phyloP scores from a whole-genome alignment of 2,113 vertebrate species.

The Clarias batrachus region DNA sequence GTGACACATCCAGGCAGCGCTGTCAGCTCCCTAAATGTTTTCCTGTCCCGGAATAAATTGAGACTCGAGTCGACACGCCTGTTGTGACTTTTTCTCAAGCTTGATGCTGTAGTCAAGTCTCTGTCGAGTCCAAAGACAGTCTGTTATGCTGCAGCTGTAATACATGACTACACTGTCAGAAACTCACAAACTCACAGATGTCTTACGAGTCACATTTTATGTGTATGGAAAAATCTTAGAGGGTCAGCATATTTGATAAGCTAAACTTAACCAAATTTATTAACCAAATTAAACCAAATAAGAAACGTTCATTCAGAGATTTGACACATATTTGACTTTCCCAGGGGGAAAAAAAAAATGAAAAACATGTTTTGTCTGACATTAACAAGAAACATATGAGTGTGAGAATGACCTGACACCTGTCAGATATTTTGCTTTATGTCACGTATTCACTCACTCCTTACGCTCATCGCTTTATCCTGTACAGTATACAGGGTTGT shows the following conservation, averaged over 20 bases:
- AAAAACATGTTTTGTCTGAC: background rate
- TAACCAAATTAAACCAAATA: no score
- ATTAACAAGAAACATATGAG: background rate
- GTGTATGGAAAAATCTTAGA: no score
- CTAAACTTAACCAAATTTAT: background rate
- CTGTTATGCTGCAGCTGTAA: background rate
- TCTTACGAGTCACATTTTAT: background rate
- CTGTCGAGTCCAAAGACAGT: no score
- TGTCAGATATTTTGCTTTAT: background rate
- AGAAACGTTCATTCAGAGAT: background rate
- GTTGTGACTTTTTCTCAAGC: background rate
- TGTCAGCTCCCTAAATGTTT: background rate
- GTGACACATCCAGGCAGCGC: background rate
- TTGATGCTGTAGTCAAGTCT: no score
- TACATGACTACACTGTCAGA: background rate
- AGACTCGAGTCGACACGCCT: background rate
- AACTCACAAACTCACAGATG: background rate
- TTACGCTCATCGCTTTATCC: no score
- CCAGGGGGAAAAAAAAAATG: background rate
- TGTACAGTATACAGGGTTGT: no score
- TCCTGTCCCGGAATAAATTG: background rate
- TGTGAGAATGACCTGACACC: background rate
- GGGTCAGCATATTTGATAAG: no score
- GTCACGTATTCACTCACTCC: no score
- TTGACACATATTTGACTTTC: background rate